Percentiles rank a stretch among this genome's conserved stretches.
phyloP scores from a whole-genome alignment of 2,797 vertebrate genomes.

The Lacerta viridis region DNA sequence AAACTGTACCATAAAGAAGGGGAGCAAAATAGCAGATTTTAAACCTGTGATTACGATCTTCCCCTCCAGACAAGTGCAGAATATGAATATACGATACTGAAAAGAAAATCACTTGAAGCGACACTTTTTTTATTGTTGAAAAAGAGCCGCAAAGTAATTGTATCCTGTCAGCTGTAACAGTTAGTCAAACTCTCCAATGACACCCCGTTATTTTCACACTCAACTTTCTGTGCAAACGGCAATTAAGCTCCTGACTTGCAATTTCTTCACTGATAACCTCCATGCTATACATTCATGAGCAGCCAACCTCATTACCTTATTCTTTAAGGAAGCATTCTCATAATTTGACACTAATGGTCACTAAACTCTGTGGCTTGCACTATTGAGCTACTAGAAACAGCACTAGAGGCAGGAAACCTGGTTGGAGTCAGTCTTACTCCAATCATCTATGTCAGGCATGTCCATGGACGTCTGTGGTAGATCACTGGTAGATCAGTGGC shows the following conservation, averaged over 20 bases:
- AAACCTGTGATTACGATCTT: slow-evolving; percentile 71
- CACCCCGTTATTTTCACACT: slow-evolving; percentile 77
- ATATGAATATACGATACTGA: slow-evolving; percentile 24
- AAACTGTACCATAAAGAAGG: slow-evolving; percentile 55
- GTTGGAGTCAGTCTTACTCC: too few relatives aligned
- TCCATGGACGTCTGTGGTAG: too few relatives aligned
- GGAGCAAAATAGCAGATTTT: slow-evolving; percentile 55
- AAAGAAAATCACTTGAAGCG: slow-evolving; percentile 61
- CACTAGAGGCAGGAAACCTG: background rate
- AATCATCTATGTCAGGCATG: too few relatives aligned
- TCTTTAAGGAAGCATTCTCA: slow-evolving; percentile 59
- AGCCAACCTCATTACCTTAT: slow-evolving; percentile 69
- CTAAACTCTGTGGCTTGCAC: slow-evolving; percentile 38
- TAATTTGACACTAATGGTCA: slow-evolving; percentile 55
- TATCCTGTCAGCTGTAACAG: slow-evolving; percentile 80
- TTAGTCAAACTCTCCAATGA: slow-evolving; percentile 80
- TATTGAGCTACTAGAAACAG: background rate
- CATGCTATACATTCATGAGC: slow-evolving; percentile 60
- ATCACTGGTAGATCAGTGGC: too few relatives aligned
- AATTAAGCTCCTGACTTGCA: slow-evolving; percentile 68
- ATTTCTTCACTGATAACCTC: slow-evolving; percentile 53
- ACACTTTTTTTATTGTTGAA: slow-evolving; percentile 64
- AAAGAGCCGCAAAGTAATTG: slow-evolving; percentile 77
- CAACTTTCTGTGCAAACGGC: slow-evolving; percentile 62
- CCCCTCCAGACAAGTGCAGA: slow-evolving; percentile 58